Conservation (phyloP, 37 sponge, comb jelly and placozoan genomes). For the Hexactinellida sp. region DNA sequence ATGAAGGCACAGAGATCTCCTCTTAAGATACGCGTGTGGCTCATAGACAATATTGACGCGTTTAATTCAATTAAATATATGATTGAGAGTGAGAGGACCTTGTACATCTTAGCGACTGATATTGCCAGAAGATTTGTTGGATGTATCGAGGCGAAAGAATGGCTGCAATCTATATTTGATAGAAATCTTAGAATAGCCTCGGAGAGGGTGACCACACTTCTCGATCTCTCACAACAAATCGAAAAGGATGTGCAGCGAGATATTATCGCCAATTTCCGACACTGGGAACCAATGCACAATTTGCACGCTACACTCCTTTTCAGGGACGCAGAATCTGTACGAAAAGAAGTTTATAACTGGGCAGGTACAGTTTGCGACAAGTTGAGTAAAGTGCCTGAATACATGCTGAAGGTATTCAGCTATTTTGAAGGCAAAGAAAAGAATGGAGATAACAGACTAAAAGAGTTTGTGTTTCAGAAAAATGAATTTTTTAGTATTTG, state of each 20-base stretch:
- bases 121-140: background rate
- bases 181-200: background rate
- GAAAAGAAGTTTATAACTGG: constrained; percentile 3
- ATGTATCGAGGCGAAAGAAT: background rate
- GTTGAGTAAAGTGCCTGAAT: background rate
- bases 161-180: background rate
- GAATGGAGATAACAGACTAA: background rate
- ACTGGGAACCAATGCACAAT: background rate
- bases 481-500: background rate
- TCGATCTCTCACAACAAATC: background rate
- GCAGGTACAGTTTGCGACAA: background rate
- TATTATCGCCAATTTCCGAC: background rate
- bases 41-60: background rate
- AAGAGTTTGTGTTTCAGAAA: background rate
- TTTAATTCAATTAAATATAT: background rate
- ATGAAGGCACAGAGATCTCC: background rate
- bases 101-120: background rate
- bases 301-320: background rate
- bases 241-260: background rate
- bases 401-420: background rate
- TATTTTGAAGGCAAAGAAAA: background rate
- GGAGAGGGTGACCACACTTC: background rate
- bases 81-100: background rate
- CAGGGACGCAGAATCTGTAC: background rate
- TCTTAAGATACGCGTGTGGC: background rate